These are phyloP conservation scores for Phocides pigmalion DNA, from an alignment of 1,140 invertebrate genomes.

Conservation along the genomic window DNA sequence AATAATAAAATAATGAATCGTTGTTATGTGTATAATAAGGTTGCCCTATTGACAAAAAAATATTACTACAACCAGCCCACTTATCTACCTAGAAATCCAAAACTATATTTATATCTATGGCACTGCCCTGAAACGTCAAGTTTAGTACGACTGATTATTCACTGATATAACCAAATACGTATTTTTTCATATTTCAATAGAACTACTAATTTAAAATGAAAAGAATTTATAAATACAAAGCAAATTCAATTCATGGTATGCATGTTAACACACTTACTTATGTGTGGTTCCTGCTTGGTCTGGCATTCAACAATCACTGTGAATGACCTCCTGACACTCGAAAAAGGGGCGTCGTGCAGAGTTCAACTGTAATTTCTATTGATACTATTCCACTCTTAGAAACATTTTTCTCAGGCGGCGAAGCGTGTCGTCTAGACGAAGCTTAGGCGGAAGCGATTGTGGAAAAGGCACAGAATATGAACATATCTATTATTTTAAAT, in stretches of 20 bases:
- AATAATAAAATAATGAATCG: no score
- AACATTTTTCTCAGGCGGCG: constrained; percentile 72
- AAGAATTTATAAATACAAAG: not conserved
- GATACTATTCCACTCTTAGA: constrained; percentile 52
- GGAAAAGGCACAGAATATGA: constrained; percentile 28
- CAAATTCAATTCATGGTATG: not conserved
- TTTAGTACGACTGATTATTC: no score
- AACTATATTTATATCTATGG: no score
- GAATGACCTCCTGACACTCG: constrained; percentile 54
- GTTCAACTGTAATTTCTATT: constrained; percentile 52
- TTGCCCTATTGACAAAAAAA: no score
- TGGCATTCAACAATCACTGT: constrained; percentile 41
- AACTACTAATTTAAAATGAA: no score
- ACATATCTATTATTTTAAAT: no score
- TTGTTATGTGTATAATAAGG: no score
- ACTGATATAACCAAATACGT: no score
- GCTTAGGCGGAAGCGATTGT: constrained; percentile 44
- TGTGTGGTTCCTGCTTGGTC: constrained; percentile 18
- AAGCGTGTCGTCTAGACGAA: constrained; percentile 62
- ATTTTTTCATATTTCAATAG: no score
- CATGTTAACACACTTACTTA: not conserved
- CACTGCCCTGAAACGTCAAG: no score
- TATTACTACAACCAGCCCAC: no score
- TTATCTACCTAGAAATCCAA: no score
- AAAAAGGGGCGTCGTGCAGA: constrained; percentile 43